These are phyloP conservation scores for Dolomedes plantarius DNA, from an alignment of 2,888 invertebrate genomes.

Conservation along the genomic window DNA sequence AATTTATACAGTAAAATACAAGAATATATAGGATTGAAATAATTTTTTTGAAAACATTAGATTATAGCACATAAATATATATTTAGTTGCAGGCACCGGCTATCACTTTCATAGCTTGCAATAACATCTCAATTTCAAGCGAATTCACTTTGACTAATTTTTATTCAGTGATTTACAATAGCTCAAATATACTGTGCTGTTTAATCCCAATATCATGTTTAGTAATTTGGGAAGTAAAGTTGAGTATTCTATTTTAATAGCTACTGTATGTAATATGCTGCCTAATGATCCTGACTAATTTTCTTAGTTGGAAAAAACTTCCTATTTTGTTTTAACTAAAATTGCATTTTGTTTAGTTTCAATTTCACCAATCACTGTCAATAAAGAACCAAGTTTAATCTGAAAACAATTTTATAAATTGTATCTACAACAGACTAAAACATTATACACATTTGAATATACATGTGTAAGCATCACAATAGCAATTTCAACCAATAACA, in stretches of 20 bases:
- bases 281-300: not conserved
- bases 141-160: slow-evolving; percentile 20
- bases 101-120: slow-evolving; percentile 23
- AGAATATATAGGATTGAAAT: not conserved
- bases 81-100: slow-evolving; percentile 16
- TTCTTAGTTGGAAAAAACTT: slow-evolving; percentile 22
- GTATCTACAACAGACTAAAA: slow-evolving; percentile 61
- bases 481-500: slow-evolving; percentile 60
- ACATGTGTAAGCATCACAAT: slow-evolving; percentile 62
- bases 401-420: slow-evolving; percentile 47
- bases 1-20: not conserved
- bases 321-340: slow-evolving; percentile 17
- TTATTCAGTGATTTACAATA: slow-evolving; percentile 5
- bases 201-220: slow-evolving; percentile 25
- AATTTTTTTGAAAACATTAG: slow-evolving; percentile 8
- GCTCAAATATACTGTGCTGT: slow-evolving; percentile 39
- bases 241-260: slow-evolving; percentile 42
- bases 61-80: slow-evolving; percentile 14
- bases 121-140: slow-evolving; percentile 13
- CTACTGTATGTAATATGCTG: slow-evolving; percentile 34
- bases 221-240: slow-evolving; percentile 32
- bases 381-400: slow-evolving; percentile 22
- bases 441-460: slow-evolving; percentile 50
- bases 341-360: not conserved
- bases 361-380: slow-evolving; percentile 21